These are phyloP conservation scores for Leucania comma DNA, from an alignment of 2,888 invertebrate species.

Conservation along the genomic window DNA sequence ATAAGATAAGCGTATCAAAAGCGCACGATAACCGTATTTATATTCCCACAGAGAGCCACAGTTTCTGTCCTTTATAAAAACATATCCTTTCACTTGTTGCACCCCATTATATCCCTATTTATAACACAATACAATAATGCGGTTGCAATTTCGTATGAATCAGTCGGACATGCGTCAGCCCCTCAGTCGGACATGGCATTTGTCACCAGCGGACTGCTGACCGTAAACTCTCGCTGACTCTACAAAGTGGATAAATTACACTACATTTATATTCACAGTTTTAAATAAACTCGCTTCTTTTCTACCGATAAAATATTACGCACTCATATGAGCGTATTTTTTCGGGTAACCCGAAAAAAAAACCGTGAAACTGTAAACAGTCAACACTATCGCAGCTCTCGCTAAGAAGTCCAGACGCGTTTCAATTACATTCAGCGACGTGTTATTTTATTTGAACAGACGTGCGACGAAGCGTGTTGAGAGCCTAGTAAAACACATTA, in stretches of 20 bases:
- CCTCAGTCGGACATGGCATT: constrained; percentile 59
- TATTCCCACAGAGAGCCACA: constrained; percentile 18
- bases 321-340: constrained; percentile 28
- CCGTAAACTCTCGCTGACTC: constrained; percentile 47
- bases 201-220: constrained; percentile 56
- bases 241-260: constrained; percentile 57
- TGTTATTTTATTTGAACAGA: constrained; percentile 52
- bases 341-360: constrained; percentile 36
- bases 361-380: constrained; percentile 42
- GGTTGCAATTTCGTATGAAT: constrained; percentile 64
- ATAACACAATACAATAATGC: constrained; percentile 61
- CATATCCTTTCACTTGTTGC: constrained; percentile 59
- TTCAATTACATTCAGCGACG: constrained; percentile 43
- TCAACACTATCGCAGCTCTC: constrained; percentile 44
- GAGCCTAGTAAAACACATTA: constrained; percentile 45
- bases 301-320: constrained; percentile 42
- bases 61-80: constrained; percentile 47
- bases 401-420: constrained; percentile 42
- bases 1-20: constrained; percentile 62
- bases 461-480: constrained; percentile 32
- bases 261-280: constrained; percentile 51
- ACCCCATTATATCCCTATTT: constrained; percentile 61
- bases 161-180: constrained; percentile 63
- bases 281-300: constrained; percentile 53
- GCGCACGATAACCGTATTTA: constrained; percentile 37